phyloP scores from a whole-genome alignment of 2,113 vertebrate species.

The Triplophysa tibetana region DNA sequence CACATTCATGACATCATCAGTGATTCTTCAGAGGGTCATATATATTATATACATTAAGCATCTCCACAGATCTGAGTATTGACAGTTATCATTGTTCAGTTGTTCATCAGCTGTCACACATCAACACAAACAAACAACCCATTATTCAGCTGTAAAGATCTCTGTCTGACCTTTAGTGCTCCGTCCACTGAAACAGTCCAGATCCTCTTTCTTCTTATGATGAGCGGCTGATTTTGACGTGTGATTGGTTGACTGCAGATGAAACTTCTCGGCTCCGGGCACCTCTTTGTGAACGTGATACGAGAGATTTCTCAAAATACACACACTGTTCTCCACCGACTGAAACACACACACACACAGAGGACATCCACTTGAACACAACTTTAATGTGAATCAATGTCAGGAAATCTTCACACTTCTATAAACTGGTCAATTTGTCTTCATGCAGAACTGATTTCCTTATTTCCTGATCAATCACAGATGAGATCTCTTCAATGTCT shows the following conservation, averaged over 20 bases:
- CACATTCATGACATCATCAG: neutral
- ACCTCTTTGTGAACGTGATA: constrained; percentile 98
- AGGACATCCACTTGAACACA: neutral
- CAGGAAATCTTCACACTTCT: no score
- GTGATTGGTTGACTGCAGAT: constrained; percentile 76
- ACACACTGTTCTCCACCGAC: constrained; percentile 98
- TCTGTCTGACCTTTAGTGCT: constrained; percentile 84
- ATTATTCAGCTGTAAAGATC: neutral
- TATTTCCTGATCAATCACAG: no score
- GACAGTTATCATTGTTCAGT: neutral
- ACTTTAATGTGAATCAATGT: neutral
- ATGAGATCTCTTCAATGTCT: no score
- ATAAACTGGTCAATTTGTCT: no score
- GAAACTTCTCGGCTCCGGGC: constrained; percentile 86
- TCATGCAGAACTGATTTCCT: neutral
- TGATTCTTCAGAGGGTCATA: no score
- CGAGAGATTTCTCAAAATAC: constrained; percentile 95
- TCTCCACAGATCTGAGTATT: neutral
- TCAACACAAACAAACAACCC: no score
- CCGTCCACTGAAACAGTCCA: constrained; percentile 88
- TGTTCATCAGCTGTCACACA: no score
- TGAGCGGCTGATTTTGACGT: constrained; percentile 69
- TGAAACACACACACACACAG: constrained; percentile 58
- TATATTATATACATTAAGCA: neutral
- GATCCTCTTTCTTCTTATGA: constrained; percentile 88